Evolutionary conservation across 2,797 vertebrate genomes (phyloP).

Genomic region (Amazona finschi): DNA sequence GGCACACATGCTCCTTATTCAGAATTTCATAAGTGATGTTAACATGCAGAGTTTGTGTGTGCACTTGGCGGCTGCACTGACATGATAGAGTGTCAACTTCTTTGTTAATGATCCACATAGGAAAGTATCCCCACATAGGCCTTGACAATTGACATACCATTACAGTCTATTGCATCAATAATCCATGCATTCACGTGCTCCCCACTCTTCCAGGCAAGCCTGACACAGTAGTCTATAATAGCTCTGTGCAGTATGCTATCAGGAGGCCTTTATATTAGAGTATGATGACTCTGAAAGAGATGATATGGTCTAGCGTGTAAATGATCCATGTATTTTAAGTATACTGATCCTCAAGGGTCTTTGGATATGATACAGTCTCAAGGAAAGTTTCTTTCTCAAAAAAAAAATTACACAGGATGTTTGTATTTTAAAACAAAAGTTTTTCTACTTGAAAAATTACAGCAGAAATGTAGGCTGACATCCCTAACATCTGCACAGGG

Average conservation of each 20-base stretch:
- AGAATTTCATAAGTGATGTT: constrained; percentile 60
- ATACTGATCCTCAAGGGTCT: constrained; percentile 39
- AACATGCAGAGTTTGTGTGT: constrained; percentile 63
- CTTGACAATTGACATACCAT: constrained; percentile 65
- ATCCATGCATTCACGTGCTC: constrained; percentile 63
- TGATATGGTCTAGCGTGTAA: background rate
- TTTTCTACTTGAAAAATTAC: constrained; percentile 27
- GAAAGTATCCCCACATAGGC: constrained; percentile 62
- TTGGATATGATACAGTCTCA: background rate
- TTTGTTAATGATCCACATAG: constrained; percentile 66
- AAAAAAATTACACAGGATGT: background rate
- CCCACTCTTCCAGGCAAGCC: constrained; percentile 50
- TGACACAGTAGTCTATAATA: constrained; percentile 56
- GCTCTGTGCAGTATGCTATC: constrained; percentile 9
- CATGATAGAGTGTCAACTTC: constrained; percentile 66
- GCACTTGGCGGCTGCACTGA: constrained; percentile 62
- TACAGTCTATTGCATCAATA: constrained; percentile 63
- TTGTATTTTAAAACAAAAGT: constrained; percentile 4
- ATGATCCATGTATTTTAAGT: constrained; percentile 17
- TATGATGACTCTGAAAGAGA: constrained; percentile 21
- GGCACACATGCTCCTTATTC: constrained; percentile 37
- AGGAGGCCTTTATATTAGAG: constrained; percentile 39
- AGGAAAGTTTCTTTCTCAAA: background rate
- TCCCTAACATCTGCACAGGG: background rate
- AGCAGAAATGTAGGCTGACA: constrained; percentile 3